These are phyloP conservation scores for Ostrea denselamellosa DNA, from an alignment of 1,140 invertebrate genomes.

Conservation along the genomic window DNA sequence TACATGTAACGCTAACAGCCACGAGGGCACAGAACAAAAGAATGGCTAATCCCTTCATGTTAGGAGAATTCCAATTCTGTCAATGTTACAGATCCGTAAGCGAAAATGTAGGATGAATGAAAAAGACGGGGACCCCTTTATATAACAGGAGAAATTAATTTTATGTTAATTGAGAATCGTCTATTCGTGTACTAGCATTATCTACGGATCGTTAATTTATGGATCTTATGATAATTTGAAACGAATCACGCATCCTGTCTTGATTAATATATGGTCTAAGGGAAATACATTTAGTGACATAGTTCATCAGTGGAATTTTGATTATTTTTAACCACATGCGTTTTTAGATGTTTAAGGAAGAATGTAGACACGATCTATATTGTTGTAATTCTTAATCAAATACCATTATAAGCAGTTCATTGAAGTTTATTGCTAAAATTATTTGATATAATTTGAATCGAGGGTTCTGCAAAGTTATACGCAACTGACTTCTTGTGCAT, in stretches of 20 bases:
- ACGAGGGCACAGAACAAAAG: conserved; percentile 22
- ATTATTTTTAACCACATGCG: conserved; percentile 38
- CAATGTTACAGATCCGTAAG: conserved; percentile 29
- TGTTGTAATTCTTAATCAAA: background rate
- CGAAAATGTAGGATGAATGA: background rate
- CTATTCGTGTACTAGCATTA: conserved; percentile 12
- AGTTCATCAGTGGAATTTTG: conserved; percentile 25
- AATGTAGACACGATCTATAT: background rate
- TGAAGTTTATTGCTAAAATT: too few relatives aligned
- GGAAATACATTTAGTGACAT: conserved; percentile 30
- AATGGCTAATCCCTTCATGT: conserved; percentile 32
- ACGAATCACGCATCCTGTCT: conserved; percentile 31
- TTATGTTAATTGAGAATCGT: conserved; percentile 14
- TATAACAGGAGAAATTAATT: conserved; percentile 29
- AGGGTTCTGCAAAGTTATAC: too few relatives aligned
- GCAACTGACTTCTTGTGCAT: too few relatives aligned
- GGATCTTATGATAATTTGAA: conserved; percentile 38
- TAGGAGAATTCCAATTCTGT: conserved; percentile 37
- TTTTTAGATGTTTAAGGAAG: conserved; percentile 23
- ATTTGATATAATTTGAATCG: too few relatives aligned
- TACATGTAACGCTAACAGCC: conserved; percentile 6
- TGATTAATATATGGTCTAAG: conserved; percentile 34
- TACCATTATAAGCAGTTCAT: background rate
- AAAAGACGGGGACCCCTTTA: background rate
- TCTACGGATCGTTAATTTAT: conserved; percentile 26